Evolutionary conservation across 2,888 invertebrate genomes (phyloP), one percentile per base, ranked within the genome.

Genomic region (Ennomos erosarius): DNA sequence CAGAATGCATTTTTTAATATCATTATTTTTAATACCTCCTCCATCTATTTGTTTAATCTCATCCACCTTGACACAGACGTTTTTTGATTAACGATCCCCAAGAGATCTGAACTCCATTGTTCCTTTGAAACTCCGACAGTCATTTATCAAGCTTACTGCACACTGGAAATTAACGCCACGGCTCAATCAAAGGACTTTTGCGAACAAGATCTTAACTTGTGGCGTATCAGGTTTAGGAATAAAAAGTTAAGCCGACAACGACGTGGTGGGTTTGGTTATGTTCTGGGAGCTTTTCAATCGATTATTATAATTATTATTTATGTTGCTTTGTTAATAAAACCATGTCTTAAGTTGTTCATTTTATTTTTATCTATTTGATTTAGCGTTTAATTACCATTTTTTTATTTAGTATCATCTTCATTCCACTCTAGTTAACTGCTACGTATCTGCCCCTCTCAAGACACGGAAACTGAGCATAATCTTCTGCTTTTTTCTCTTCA

Each of bases 141-240:
- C 88, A 89, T 90, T 90, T 90, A 91, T 91, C 91, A 91, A 88
- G 90, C 89, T 90, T 87, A 89, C 87, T 79, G 84, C 81, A 81
- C 83, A 78, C 79, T 84, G 84, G 81, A 87, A 88, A 90, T 90
- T 87, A 89, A 87, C 81, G 80, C 75, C 59, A 61, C 64, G 78
- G 81, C 71, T 67, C 75, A 84, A 85, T 76, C 74, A 67, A 76
- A 63, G 75, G 74, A 73, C 74, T 76, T 67, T 54, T 58, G 72
- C 72, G 73, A 65, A 58, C 61, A 37, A 68, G 73, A 71, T 57
- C 9, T 52, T 40, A 67, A 68, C 55, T 65, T 16, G 48, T 64
- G 58, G 65, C 75, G 75, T 67, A 58, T 54, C 36, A 26, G 37
- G 38, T 55, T 35, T 52, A 12, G 38, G 55, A 35, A 55, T 59